Base-by-base conservation (phyloP, 53 echinoderm and acorn worm genomes). In the Arbacia lixula region DNA sequence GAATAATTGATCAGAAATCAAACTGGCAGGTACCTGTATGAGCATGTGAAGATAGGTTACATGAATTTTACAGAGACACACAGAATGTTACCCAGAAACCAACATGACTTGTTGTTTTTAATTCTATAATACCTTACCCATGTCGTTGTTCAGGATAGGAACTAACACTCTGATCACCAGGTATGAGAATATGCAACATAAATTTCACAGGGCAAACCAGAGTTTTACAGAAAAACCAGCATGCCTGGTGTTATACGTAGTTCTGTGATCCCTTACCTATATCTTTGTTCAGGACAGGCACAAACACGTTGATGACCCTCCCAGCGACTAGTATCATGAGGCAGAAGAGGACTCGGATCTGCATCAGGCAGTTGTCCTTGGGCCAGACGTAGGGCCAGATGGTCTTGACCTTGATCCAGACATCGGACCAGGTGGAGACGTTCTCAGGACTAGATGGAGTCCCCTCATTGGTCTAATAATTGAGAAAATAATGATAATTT, bases 301-400 rank as follows among this genome's bases (percentile, higher is more conserved):
- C 97, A 67, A 90, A 93, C 20, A 96, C 93, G 66, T 96, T 96
- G 83, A 90, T 83, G 29, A 93, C 90, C 32, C 97, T 75, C 0
- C 89, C 93, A 52, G 78, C 76, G 0, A 89, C 56, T 31, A 95
- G 71, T 30, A 95, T 85, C 12, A 90, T 0, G 25, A 95, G 38
- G 65, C 95, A 92, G 30, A 92, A 21, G 42, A 95, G 50, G 53
- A 95, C 90, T 53, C 89, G 68, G 0, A 89, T 53, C 63, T 95
- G 95, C 55, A 95, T 83, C 11, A 90, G 36, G 82, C 68, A 87
- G 50, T 86, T 80, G 14, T 94, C 97, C 56, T 85, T 87, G 1
- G 97, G 94, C 94, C 94, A 96, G 49, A 96, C 85, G 42, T 94
- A 94, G n/a, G 97, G 97, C 86, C 91, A 96, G 31, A 96, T 76